Evolutionary conservation across 2,888 invertebrate species (phyloP), one percentile per base, ranked within the genome.

Genomic region (Dastarcus helophoroides): DNA sequence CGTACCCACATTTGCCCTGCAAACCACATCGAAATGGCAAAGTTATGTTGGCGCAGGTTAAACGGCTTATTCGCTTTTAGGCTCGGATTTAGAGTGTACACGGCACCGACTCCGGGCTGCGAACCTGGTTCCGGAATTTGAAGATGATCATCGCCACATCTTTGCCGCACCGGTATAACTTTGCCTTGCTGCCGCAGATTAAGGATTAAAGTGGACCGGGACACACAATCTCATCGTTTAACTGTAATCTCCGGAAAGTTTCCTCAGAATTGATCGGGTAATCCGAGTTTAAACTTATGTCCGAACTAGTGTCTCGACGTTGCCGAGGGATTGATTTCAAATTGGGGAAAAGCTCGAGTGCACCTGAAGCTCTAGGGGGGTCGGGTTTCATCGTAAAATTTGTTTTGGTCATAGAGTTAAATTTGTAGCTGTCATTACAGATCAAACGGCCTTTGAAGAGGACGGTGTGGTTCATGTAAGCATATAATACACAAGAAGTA

Each of bases 31-130:
- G 51, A 56, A 58, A 60, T 60, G 56, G 57, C 56, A 58, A 60
- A 59, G 58, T 58, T 59, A 54, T 59, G 60, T 60, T 48, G 51
- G 46, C 46, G 45, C 58, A 58, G 59, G 59, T 58, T 58, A 56
- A 57, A 55, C 54, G 57, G 58, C 56, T 58, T 59, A 58, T 42
- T 51, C 46, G 36, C 42, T 42, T n/a, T 43, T 45, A 41, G 48
- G 43, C 32, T 40, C 29, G 32, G 35, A 38, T 35, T 35, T 38
- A 36, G 33, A n/a, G n/a, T n/a, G 6, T n/a, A 6, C n/a, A 19
- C 6, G 7, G 7, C 6, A 19, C 19, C 19, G 6, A n/a, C 29
- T 27, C n/a, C n/a, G n/a, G n/a, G n/a, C n/a, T n/a, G n/a, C 17
- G 23, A 33, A 37, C 36, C 32, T 32, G 29, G 37, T 35, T 36